Percentiles rank a stretch among this genome's conserved stretches.
Conservation (phyloP, 53 echinoderm and acorn worm species). For the Stichopus horrens region DNA sequence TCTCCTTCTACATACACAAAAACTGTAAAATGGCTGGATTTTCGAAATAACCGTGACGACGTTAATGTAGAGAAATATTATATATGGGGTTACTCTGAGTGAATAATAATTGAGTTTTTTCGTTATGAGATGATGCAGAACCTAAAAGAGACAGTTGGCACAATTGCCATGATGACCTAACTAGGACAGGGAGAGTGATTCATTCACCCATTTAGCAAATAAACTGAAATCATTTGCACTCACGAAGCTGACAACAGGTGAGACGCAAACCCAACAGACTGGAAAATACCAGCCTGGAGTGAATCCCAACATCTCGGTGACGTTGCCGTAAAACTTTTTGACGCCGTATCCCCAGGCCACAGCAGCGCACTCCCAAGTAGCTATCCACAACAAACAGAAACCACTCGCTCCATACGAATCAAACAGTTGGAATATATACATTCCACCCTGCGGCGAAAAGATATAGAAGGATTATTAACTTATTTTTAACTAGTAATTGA, state of each 20-base stretch:
- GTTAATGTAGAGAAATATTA: too few species aligned
- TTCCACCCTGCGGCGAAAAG: slow-evolving; percentile 68
- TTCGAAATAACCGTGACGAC: too few species aligned
- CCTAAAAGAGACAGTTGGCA: too few species aligned
- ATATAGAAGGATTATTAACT: neutral
- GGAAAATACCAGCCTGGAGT: slow-evolving; percentile 90
- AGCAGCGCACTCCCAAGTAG: slow-evolving; percentile 90
- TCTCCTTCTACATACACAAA: too few species aligned
- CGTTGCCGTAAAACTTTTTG: slow-evolving; percentile 69
- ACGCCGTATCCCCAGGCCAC: slow-evolving; percentile 83
- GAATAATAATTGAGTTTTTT: too few species aligned
- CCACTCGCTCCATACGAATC: slow-evolving; percentile 91
- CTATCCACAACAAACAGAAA: slow-evolving; percentile 85
- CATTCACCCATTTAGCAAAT: too few species aligned
- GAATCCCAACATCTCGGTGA: slow-evolving; percentile 74
- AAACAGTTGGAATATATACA: slow-evolving; percentile 96
- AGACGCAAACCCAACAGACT: slow-evolving; percentile 75
- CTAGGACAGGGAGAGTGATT: too few species aligned
- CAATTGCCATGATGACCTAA: too few species aligned
- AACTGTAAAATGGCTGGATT: too few species aligned
- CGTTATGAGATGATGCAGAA: too few species aligned
- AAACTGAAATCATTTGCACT: slow-evolving; percentile 36
- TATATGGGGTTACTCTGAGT: too few species aligned
- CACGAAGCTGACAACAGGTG: slow-evolving; percentile 82
- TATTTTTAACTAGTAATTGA: too few species aligned